Evolutionary conservation across 2,113 vertebrate species (phyloP).

Genomic region (Setophaga kirtlandii): DNA sequence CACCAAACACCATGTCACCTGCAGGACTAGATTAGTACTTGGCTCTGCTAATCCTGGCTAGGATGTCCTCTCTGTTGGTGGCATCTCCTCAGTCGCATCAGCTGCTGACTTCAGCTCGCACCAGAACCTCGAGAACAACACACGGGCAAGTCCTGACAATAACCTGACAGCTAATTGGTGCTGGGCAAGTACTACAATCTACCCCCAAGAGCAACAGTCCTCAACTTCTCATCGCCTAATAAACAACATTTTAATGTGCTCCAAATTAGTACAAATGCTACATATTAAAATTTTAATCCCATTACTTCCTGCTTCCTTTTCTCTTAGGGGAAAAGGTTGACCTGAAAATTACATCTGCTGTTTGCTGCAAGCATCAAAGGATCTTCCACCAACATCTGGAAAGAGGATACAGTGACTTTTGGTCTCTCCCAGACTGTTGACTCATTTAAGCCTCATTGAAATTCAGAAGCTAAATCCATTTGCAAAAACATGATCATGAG

Average conservation of each 20-base stretch:
- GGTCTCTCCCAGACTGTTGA: slow-evolving; percentile 35
- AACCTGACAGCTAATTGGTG: neutral
- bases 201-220: neutral
- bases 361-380: slow-evolving; percentile 48
- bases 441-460: slow-evolving; percentile 31
- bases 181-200: neutral
- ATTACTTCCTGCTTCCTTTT: neutral
- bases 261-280: neutral
- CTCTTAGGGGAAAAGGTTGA: neutral
- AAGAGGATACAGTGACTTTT: slow-evolving; percentile 15
- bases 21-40: neutral
- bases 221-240: neutral
- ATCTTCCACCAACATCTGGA: slow-evolving; percentile 40
- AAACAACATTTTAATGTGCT: neutral
- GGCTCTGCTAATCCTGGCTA: neutral
- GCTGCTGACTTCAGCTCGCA: neutral
- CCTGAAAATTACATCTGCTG: slow-evolving; percentile 23
- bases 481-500: neutral
- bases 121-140: neutral
- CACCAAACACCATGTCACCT: fast-evolving
- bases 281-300: neutral
- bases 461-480: slow-evolving; percentile 48
- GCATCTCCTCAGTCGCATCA: neutral
- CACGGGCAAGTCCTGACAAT: neutral
- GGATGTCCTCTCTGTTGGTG: neutral